Percentiles rank a stretch among this genome's conserved stretches.
Conservation (phyloP, 2,113 vertebrate species). For the Coryphaenoides rupestris region DNA sequence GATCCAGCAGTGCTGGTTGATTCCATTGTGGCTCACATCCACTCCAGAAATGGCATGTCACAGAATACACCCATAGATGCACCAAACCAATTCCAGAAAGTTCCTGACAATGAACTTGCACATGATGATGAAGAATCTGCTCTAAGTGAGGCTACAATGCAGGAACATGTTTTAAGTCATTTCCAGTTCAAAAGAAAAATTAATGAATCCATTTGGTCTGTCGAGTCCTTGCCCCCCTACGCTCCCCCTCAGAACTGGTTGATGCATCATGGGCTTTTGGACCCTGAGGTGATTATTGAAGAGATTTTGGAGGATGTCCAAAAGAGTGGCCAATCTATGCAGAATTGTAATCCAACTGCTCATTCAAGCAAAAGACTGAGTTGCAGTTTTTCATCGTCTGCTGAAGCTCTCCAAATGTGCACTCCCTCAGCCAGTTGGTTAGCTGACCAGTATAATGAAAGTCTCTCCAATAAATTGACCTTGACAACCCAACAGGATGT, state of each 20-base stretch:
- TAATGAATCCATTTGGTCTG: slow-evolving; percentile 60
- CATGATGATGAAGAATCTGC: background rate
- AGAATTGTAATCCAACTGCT: background rate
- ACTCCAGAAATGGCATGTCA: background rate
- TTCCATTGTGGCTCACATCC: background rate
- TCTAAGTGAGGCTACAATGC: background rate
- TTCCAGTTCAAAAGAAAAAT: slow-evolving; percentile 8
- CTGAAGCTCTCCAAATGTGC: slow-evolving; percentile 7
- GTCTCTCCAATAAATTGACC: background rate
- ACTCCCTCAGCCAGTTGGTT: slow-evolving; percentile 26
- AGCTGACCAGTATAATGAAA: slow-evolving; percentile 6
- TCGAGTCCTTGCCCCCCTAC: slow-evolving; percentile 50
- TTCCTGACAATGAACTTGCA: background rate
- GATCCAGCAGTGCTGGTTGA: background rate
- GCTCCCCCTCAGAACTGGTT: slow-evolving; percentile 48
- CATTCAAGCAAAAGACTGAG: background rate
- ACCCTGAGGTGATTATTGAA: slow-evolving; percentile 17
- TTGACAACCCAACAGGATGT: background rate
- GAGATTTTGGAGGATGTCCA: slow-evolving; percentile 12
- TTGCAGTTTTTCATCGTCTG: slow-evolving; percentile 13
- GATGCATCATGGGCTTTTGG: slow-evolving; percentile 24
- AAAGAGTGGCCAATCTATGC: accelerated
- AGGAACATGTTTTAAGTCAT: background rate
- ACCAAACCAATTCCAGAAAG: background rate
- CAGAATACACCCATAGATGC: background rate